These are phyloP conservation scores for Eulemur rubriventer DNA, from an alignment of 2,797 vertebrate species.

Conservation along the genomic window DNA sequence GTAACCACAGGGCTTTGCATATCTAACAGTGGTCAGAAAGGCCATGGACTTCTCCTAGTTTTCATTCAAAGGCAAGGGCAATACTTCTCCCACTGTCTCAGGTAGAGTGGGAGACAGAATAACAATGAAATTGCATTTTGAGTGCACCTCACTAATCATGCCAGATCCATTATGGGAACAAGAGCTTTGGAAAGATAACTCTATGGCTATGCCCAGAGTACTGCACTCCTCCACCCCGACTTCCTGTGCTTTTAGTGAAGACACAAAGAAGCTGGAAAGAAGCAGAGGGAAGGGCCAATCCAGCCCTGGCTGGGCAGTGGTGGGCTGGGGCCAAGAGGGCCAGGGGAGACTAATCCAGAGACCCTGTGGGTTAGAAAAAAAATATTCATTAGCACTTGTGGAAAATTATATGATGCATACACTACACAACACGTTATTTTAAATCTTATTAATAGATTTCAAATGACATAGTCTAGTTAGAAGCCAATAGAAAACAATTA, in stretches of 20 bases:
- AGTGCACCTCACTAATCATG: neutral
- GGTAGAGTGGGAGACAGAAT: neutral
- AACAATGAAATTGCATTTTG: neutral
- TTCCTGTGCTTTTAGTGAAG: neutral
- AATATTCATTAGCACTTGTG: neutral
- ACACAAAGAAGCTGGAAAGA: neutral
- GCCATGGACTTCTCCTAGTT: neutral
- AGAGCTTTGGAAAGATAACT: neutral
- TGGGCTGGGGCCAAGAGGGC: neutral
- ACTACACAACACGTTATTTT: neutral
- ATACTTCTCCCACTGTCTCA: neutral
- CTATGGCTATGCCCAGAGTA: neutral
- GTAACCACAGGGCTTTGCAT: neutral
- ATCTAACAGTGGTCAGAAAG: neutral
- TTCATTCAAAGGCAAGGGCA: neutral
- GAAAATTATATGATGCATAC: neutral
- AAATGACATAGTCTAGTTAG: neutral
- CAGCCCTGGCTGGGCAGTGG: too few species aligned
- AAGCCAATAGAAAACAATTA: neutral
- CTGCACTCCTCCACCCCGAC: neutral
- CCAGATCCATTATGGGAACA: neutral
- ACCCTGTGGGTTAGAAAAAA: neutral
- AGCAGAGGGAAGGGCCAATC: neutral
- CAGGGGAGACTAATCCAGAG: neutral
- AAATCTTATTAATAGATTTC: neutral